These are phyloP conservation scores for Psettodes erumei DNA, from an alignment of 2,113 vertebrate species.

Conservation along the genomic window DNA sequence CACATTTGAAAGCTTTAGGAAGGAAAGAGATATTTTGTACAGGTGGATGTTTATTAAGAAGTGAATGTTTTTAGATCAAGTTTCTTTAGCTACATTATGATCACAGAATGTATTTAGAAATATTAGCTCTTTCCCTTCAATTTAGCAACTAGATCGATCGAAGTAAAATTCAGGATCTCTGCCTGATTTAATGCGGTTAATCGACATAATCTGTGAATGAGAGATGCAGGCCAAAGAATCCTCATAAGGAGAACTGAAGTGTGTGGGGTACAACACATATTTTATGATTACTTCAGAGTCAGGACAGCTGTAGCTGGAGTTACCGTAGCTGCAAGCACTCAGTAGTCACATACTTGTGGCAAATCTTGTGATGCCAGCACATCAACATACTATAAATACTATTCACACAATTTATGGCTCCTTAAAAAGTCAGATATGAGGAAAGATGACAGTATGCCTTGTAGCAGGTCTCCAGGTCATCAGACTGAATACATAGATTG, in stretches of 20 bases:
- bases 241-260: neutral
- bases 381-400: neutral
- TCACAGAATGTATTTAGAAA: slow-evolving; percentile 1
- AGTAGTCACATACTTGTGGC: neutral
- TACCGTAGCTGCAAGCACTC: neutral
- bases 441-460: neutral
- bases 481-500: neutral
- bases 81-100: neutral
- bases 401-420: neutral
- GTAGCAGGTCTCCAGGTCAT: neutral
- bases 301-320: neutral
- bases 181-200: neutral
- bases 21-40: neutral
- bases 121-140: neutral
- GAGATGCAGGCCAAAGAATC: neutral
- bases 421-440: neutral
- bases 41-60: slow-evolving; percentile 2
- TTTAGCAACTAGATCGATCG: neutral
- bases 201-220: neutral
- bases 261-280: neutral
- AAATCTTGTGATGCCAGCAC: slow-evolving; percentile 13
- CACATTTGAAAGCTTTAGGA: slow-evolving; percentile 3
- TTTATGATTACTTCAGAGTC: neutral
- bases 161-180: neutral
- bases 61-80: slow-evolving; percentile 12